Percentiles rank a stretch among this genome's conserved stretches.
Evolutionary conservation across 2,888 invertebrate genomes (phyloP).

Genomic region (Mongoloraphidia duomilia): DNA sequence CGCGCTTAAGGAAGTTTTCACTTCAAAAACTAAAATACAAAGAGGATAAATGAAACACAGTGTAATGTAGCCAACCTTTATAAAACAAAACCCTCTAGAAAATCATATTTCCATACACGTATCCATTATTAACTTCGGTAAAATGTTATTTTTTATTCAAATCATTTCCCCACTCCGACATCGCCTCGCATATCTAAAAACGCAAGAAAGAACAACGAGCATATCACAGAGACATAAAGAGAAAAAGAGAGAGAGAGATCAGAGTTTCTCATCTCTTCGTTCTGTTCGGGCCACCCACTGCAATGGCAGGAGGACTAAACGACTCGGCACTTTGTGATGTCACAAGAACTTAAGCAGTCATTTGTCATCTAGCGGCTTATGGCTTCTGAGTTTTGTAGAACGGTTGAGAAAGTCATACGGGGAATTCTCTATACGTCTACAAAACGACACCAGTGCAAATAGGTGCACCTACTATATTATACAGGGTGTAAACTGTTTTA

Average conservation of each 20-base stretch:
- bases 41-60: too few relatives aligned
- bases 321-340: constrained; percentile 13
- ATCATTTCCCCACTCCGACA: constrained; percentile 17
- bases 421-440: too few relatives aligned
- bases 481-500: too few relatives aligned
- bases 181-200: too few relatives aligned
- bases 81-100: constrained; percentile 9
- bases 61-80: neutral
- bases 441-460: too few relatives aligned
- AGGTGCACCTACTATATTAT: too few relatives aligned
- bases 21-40: too few relatives aligned
- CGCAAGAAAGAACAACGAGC: too few relatives aligned
- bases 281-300: neutral
- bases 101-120: constrained; percentile 33
- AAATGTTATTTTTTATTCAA: constrained; percentile 34
- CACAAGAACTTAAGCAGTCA: constrained; percentile 24
- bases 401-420: too few relatives aligned
- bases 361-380: constrained; percentile 29
- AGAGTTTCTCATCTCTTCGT: neutral
- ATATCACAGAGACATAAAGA: neutral
- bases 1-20: too few relatives aligned
- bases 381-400: constrained; percentile 17
- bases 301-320: constrained; percentile 1
- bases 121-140: constrained; percentile 33
- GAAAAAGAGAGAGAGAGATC: neutral